A percentile compares a stretch with the other conserved stretches of the same genome.
phyloP scores from a whole-genome alignment of 2,888 invertebrate genomes.

The Campopleginae sp. region DNA sequence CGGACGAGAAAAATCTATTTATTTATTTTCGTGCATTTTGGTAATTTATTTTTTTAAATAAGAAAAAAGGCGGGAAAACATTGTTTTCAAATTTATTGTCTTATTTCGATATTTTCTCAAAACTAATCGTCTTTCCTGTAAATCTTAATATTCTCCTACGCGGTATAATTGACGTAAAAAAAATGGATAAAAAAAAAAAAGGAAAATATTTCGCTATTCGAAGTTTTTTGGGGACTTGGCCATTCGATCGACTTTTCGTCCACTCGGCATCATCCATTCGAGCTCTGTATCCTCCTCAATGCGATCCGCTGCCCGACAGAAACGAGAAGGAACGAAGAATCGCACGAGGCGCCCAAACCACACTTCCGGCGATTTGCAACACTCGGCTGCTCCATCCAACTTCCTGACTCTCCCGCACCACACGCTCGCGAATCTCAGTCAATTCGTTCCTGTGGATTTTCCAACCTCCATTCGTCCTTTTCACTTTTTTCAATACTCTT shows the following conservation, averaged over 20 bases:
- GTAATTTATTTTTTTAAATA: too few relatives aligned
- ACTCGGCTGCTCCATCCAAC: conserved; percentile 79
- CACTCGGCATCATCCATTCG: not conserved
- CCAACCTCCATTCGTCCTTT: not conserved
- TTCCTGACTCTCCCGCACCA: conserved; percentile 76
- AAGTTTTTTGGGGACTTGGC: conserved; percentile 12
- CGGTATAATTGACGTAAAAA: conserved; percentile 60
- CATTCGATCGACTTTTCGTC: conserved; percentile 9
- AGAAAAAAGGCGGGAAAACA: not conserved
- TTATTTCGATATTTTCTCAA: conserved; percentile 48
- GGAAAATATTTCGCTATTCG: conserved; percentile 38
- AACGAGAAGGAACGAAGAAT: conserved; percentile 80
- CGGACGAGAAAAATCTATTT: too few relatives aligned
- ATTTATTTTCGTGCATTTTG: too few relatives aligned
- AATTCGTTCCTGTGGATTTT: conserved; percentile 72
- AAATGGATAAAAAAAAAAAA: conserved; percentile 44
- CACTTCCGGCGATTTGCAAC: conserved; percentile 80
- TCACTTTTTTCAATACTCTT: not conserved
- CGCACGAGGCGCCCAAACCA: conserved; percentile 79
- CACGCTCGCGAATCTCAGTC: conserved; percentile 76
- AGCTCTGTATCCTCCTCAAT: not conserved
- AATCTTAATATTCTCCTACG: conserved; percentile 47
- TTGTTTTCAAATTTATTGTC: conserved; percentile 11
- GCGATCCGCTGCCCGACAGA: conserved; percentile 70
- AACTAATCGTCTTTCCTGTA: conserved; percentile 47